Conservation (phyloP, 2,797 vertebrate genomes). For the Falco rusticolus region DNA sequence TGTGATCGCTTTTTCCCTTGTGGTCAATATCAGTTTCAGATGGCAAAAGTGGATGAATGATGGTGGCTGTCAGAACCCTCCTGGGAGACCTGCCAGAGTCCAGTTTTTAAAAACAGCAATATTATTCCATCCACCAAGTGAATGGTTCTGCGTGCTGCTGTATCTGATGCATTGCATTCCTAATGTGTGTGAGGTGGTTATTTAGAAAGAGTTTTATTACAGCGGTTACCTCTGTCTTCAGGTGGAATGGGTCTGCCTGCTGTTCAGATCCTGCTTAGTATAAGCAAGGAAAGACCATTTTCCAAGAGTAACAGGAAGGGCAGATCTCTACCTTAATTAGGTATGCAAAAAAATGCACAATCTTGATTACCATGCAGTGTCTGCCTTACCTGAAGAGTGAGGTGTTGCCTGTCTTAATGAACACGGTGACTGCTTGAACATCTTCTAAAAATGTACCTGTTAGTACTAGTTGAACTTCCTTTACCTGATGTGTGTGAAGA, state of each 20-base stretch:
- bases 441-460: not conserved
- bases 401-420: not conserved
- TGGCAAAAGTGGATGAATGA: slow-evolving; percentile 45
- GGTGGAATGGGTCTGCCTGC: slow-evolving; percentile 9
- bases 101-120: slow-evolving; percentile 52
- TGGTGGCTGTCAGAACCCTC: slow-evolving; percentile 29
- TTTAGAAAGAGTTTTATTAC: slow-evolving; percentile 42
- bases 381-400: slow-evolving; percentile 22
- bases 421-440: not conserved
- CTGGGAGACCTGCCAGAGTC: slow-evolving; percentile 22
- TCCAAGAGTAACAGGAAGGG: not conserved
- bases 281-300: not conserved
- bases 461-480: slow-evolving; percentile 6
- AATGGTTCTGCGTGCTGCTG: slow-evolving; percentile 15
- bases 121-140: slow-evolving; percentile 52
- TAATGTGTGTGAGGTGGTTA: not conserved
- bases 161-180: slow-evolving; percentile 41
- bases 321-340: slow-evolving; percentile 41
- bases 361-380: slow-evolving; percentile 19
- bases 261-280: not conserved
- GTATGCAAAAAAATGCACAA: slow-evolving; percentile 32
- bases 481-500: slow-evolving; percentile 18
- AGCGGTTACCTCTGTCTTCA: not conserved
- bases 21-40: slow-evolving; percentile 29
- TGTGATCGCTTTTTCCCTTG: not conserved